Conservation (phyloP, 2,113 vertebrate genomes). For the Castor canadensis region DNA sequence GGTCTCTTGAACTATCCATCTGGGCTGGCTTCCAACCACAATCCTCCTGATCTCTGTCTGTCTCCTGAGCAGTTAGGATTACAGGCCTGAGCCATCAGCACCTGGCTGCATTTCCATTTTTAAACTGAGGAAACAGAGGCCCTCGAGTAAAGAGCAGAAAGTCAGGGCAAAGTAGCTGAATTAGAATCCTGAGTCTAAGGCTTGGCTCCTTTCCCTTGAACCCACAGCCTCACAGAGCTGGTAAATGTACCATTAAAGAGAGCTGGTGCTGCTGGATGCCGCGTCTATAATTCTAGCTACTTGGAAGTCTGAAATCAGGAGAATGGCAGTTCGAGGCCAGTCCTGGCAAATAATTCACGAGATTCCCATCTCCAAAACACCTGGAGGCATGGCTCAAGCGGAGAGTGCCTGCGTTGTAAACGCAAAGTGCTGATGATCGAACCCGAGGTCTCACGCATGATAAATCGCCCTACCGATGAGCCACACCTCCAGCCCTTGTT, state of each 20-base stretch:
- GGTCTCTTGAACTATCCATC: too few relatives aligned
- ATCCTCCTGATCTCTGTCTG: too few relatives aligned
- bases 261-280: not conserved
- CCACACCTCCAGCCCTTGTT: not conserved
- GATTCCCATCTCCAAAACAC: too few relatives aligned
- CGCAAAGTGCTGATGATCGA: not conserved
- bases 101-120: not conserved
- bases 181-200: not conserved
- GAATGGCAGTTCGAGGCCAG: too few relatives aligned
- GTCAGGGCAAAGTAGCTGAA: not conserved
- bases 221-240: not conserved
- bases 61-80: too few relatives aligned
- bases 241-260: not conserved
- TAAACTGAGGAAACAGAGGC: not conserved
- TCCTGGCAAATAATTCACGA: too few relatives aligned
- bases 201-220: not conserved
- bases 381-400: too few relatives aligned
- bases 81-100: too few relatives aligned
- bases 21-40: too few relatives aligned
- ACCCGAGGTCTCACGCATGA: not conserved
- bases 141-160: not conserved
- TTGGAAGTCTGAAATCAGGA: too few relatives aligned
- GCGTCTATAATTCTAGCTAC: too few relatives aligned
- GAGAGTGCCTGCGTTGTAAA: too few relatives aligned
- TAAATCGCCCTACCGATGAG: not conserved